These are phyloP conservation scores for Drosophila elegans DNA, from an alignment of 1,140 invertebrate species.

Conservation along the genomic window DNA sequence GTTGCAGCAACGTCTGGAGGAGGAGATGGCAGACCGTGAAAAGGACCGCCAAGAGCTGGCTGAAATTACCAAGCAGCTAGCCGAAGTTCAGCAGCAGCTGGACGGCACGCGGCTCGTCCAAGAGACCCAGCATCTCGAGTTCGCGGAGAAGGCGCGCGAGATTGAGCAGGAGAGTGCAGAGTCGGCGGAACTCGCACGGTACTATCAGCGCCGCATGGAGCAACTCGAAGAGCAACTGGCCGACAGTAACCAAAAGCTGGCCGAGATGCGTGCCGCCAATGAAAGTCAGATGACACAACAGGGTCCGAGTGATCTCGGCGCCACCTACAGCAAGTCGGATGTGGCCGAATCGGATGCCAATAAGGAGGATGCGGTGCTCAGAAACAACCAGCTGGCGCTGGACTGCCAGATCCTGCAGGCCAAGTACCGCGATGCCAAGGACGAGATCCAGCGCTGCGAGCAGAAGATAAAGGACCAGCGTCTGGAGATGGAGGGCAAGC, in stretches of 20 bases:
- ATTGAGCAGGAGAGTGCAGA: conserved; percentile 9
- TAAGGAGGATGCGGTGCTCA: not conserved
- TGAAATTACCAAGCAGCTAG: not conserved
- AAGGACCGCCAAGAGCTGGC: conserved; percentile 1
- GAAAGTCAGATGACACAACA: not conserved
- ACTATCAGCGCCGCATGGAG: conserved; percentile 1
- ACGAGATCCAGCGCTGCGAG: conserved; percentile 53
- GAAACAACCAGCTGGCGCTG: conserved; percentile 22
- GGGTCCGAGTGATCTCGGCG: not conserved
- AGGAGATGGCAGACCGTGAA: not conserved
- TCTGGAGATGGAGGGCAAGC: conserved; percentile 88
- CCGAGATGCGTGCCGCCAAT: not conserved
- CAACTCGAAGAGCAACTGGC: conserved; percentile 2
- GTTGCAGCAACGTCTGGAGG: not conserved
- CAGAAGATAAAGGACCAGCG: conserved; percentile 86
- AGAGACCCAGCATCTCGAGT: conserved; percentile 9
- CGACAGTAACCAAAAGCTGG: conserved; percentile 2
- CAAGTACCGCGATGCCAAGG: conserved; percentile 71
- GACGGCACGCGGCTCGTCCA: conserved; percentile 10
- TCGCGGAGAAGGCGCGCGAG: conserved; percentile 35
- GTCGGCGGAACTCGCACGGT: not conserved
- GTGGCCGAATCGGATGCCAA: not conserved
- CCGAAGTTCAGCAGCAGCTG: conserved; percentile 13
- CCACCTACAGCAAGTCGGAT: conserved; percentile 10
- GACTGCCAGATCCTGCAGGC: conserved; percentile 74